Evolutionary conservation across 1,140 invertebrate species (phyloP).

Genomic region (Bombus consobrinus): DNA sequence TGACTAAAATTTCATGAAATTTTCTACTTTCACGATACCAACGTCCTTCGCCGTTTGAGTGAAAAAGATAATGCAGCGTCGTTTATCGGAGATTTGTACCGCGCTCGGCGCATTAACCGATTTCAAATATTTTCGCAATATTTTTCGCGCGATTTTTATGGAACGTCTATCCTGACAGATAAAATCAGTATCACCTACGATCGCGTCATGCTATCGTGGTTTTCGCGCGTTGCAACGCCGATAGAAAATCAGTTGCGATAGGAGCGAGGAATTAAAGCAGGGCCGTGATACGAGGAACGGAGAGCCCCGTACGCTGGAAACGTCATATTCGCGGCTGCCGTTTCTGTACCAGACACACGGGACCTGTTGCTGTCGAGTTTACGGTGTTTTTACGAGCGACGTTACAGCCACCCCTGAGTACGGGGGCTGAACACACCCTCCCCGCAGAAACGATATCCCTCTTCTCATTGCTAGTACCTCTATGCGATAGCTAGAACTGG

Average conservation of each 20-base stretch:
- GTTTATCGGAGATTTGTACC: not conserved
- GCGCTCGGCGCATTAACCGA: not conserved
- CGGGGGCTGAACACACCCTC: slow-evolving; percentile 70
- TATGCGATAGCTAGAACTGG: slow-evolving; percentile 44
- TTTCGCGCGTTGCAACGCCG: not conserved
- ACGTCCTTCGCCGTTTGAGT: not conserved
- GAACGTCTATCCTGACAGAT: not conserved
- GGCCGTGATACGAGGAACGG: slow-evolving; percentile 16
- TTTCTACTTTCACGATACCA: not conserved
- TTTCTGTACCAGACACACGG: slow-evolving; percentile 75
- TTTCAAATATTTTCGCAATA: not conserved
- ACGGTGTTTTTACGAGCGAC: slow-evolving; percentile 83
- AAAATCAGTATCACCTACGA: not conserved
- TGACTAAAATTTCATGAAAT: not conserved
- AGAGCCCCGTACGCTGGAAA: slow-evolving; percentile 52
- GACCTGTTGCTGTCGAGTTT: slow-evolving; percentile 84
- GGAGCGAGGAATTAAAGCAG: slow-evolving; percentile 13
- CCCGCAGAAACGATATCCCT: slow-evolving; percentile 68
- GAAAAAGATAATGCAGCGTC: not conserved
- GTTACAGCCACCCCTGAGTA: slow-evolving; percentile 80
- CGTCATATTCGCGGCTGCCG: slow-evolving; percentile 68
- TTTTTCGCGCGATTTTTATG: not conserved
- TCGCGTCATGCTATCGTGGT: not conserved
- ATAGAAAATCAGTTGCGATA: not conserved
- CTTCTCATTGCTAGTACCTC: slow-evolving; percentile 63